Base-by-base conservation (phyloP, 1,140 invertebrate species). In the Drosophila suzukii region DNA sequence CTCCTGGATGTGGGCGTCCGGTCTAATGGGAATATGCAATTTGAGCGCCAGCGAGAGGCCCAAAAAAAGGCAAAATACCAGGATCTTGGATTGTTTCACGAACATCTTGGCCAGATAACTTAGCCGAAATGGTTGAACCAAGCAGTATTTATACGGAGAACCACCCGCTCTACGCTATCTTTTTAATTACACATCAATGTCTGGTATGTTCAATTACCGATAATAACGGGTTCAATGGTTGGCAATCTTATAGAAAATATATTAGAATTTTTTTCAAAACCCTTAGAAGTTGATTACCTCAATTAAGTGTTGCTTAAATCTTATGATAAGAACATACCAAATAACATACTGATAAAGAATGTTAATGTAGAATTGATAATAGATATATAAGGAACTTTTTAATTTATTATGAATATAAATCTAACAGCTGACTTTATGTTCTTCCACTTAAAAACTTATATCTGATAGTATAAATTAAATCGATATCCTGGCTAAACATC, bases 1-100 rank as follows among this genome's bases (percentile, higher is more conserved):
- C 39, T 61, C 49, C 41, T 20, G 27, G 43, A 74, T 73, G 49
- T 74, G 57, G 39, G 57, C 39, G 30, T 74, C 46, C 7, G 49
- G 17, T 17, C 20, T 39, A 32, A 63, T 39, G 11, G 50, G 17
- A 12, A 51, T 38, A 12, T 73, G 47, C 3, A 74, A 27, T 12
- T 61, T 61, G 10, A 30, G 6, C 12, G 24, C 57, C 34, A 74
- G 10, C 11, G 34, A 30, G 12, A 46, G 17, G 30, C 41, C 43
- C 46, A 74, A 12, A 12, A 50, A 38, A 0, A 73, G 41, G 32
- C 20, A 46, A 20, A 67, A 36, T 24, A 38, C 20, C 20, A 70
- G 38, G 15, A 68, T n/a, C 13, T 13, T 17, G 13, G 39, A 32
- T 20, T 44, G 49, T 20, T 70, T 68, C 17, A 10, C 39, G 17